A percentile compares a stretch with the other conserved stretches of the same genome.
These are phyloP conservation scores for Sitta carolinensis DNA, from an alignment of 2,797 vertebrate species.

Conservation along the genomic window DNA sequence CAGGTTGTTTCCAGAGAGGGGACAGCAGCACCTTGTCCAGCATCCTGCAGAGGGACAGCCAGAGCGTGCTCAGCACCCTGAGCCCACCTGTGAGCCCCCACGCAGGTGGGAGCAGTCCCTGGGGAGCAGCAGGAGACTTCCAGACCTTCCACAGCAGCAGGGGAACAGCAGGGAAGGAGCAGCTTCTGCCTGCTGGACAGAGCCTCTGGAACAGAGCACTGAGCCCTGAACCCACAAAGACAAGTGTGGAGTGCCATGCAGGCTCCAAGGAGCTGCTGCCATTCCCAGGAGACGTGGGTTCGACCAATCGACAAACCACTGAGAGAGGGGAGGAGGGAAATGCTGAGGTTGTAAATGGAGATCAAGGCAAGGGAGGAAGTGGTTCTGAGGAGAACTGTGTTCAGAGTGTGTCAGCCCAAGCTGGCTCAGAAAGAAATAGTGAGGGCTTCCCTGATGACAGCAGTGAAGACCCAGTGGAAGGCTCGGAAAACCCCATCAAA, in stretches of 20 bases:
- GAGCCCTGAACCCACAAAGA: background rate
- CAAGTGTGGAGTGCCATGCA: background rate
- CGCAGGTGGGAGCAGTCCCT: rapidly evolving
- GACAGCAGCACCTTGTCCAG: background rate
- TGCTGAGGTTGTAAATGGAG: background rate
- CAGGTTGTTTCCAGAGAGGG: background rate
- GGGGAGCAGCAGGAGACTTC: background rate
- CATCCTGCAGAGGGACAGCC: background rate
- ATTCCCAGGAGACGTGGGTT: background rate
- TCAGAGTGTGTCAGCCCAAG: background rate
- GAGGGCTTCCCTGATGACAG: constrained; percentile 24
- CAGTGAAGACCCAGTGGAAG: background rate
- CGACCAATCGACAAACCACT: background rate
- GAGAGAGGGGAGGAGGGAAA: background rate
- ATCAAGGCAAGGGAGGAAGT: background rate
- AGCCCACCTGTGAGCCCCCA: background rate
- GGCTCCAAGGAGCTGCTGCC: background rate
- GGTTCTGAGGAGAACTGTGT: background rate
- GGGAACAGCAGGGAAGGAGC: rapidly evolving
- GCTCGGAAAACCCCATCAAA: background rate
- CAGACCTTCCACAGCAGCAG: background rate
- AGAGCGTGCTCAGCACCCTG: background rate
- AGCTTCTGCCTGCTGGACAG: rapidly evolving
- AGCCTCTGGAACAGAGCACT: background rate
- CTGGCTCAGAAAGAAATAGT: background rate